A percentile compares a stretch with the other conserved stretches of the same genome.
Evolutionary conservation across 2,888 invertebrate genomes (phyloP).

Genomic region (Phymatocera aterrima): DNA sequence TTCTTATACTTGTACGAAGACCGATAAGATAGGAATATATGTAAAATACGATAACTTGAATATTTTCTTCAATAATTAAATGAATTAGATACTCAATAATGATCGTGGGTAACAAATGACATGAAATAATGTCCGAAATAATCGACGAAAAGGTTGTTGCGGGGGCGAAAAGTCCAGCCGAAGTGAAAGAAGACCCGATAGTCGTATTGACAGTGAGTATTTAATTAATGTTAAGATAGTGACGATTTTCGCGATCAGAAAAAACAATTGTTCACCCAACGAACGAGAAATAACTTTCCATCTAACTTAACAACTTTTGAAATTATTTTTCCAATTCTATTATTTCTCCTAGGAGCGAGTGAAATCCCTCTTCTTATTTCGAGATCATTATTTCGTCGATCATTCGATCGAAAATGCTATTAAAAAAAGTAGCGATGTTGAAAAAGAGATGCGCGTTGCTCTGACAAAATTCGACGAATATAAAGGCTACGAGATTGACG

Average conservation of each 20-base stretch:
- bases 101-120: neutral
- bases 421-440: slow-evolving; percentile 81
- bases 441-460: slow-evolving; percentile 79
- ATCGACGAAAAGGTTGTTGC: slow-evolving; percentile 73
- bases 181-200: slow-evolving; percentile 72
- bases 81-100: too few species aligned
- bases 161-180: slow-evolving; percentile 67
- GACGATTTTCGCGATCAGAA: slow-evolving; percentile 17
- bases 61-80: neutral
- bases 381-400: slow-evolving; percentile 88
- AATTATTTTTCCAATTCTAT: slow-evolving; percentile 38
- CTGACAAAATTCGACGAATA: slow-evolving; percentile 81
- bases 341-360: slow-evolving; percentile 80
- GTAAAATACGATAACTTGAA: neutral
- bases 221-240: too few species aligned
- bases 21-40: too few species aligned
- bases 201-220: slow-evolving; percentile 68
- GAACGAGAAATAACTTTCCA: slow-evolving; percentile 18
- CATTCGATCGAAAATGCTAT: slow-evolving; percentile 83
- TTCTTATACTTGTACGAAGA: too few species aligned
- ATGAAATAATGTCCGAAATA: slow-evolving; percentile 66
- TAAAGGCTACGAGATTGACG: slow-evolving; percentile 78
- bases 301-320: neutral
- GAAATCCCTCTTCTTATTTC: slow-evolving; percentile 80
- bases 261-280: neutral